Evolutionary conservation across 2,888 invertebrate species (phyloP).

Genomic region (Stictocephala bisonia): DNA sequence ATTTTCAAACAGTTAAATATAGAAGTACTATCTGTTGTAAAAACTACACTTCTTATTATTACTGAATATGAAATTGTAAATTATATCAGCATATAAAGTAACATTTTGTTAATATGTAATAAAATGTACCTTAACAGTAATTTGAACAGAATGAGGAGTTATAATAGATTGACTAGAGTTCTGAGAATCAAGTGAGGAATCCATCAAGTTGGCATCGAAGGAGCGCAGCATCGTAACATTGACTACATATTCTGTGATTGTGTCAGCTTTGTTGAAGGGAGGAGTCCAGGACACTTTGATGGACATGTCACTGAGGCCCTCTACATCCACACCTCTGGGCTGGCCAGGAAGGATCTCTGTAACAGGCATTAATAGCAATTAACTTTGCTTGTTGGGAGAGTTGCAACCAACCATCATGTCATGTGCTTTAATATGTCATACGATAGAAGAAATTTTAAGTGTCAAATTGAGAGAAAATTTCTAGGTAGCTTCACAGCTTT

Average conservation of each 20-base stretch:
- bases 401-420: too few relatives aligned
- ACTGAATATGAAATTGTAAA: too few relatives aligned
- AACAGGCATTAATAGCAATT: not conserved
- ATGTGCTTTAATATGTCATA: too few relatives aligned
- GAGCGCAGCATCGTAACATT: slow-evolving; percentile 78
- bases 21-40: too few relatives aligned
- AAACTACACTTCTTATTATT: too few relatives aligned
- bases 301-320: slow-evolving; percentile 78
- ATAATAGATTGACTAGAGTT: slow-evolving; percentile 62
- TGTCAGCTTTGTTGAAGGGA: slow-evolving; percentile 73
- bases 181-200: slow-evolving; percentile 59
- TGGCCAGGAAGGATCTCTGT: slow-evolving; percentile 80
- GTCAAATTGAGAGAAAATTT: too few relatives aligned
- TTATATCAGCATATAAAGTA: too few relatives aligned
- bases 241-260: slow-evolving; percentile 75
- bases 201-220: slow-evolving; percentile 68
- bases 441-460: too few relatives aligned
- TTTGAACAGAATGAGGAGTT: slow-evolving; percentile 64
- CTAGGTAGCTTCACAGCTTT: too few relatives aligned
- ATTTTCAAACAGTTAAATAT: too few relatives aligned
- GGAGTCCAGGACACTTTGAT: slow-evolving; percentile 77
- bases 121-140: slow-evolving; percentile 66
- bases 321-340: slow-evolving; percentile 78
- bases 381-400: too few relatives aligned
- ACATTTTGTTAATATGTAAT: too few relatives aligned